phyloP scores from a whole-genome alignment of 2,797 vertebrate species.

The Sebastolobus alascanus region DNA sequence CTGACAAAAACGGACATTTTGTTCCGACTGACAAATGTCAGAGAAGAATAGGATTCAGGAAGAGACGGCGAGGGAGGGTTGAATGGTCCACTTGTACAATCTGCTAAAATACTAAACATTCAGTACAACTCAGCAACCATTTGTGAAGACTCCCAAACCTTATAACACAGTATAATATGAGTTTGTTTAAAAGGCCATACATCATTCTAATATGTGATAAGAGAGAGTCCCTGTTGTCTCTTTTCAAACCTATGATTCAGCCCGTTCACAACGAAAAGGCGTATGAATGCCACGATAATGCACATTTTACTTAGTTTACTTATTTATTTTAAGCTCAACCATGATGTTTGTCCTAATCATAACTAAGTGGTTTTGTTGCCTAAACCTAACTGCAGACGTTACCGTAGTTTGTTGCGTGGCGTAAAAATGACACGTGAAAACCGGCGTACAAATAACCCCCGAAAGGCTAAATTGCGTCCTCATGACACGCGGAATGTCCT shows the following conservation, averaged over 20 bases:
- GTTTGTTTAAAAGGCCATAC: constrained; percentile 35
- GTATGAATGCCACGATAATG: too few relatives aligned
- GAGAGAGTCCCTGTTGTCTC: constrained; percentile 8
- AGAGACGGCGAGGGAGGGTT: constrained; percentile 1
- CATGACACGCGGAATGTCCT: not conserved
- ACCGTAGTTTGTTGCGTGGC: too few relatives aligned
- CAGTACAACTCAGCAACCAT: constrained; percentile 14
- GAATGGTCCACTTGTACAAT: constrained; percentile 3
- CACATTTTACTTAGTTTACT: too few relatives aligned
- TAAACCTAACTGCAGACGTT: too few relatives aligned
- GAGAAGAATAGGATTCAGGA: constrained; percentile 35
- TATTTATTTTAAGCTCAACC: too few relatives aligned
- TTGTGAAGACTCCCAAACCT: constrained; percentile 9
- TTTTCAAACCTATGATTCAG: constrained; percentile 16
- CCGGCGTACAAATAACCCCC: fast-evolving
- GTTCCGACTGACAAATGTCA: constrained; percentile 43
- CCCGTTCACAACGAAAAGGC: too few relatives aligned
- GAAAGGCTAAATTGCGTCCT: too few relatives aligned
- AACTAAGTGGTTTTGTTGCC: too few relatives aligned
- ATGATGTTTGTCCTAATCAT: too few relatives aligned
- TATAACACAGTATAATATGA: not conserved
- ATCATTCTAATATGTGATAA: constrained; percentile 3
- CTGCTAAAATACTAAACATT: constrained; percentile 36
- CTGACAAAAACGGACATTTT: constrained; percentile 32
- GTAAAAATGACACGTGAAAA: too few relatives aligned